phyloP scores from a whole-genome alignment of 2,113 vertebrate species.

The Gadus chalcogrammus region DNA sequence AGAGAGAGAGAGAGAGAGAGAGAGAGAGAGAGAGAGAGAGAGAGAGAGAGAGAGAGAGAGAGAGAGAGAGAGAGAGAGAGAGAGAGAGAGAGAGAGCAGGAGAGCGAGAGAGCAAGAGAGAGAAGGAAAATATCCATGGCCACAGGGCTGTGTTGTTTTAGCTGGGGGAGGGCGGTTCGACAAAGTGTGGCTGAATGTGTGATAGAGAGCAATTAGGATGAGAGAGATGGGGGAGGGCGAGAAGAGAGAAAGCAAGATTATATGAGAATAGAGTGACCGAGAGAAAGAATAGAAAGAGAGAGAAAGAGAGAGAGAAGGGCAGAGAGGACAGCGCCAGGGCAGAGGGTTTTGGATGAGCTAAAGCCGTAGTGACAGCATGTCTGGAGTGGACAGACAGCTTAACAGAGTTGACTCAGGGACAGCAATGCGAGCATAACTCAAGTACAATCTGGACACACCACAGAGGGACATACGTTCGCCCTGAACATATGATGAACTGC shows the following conservation, averaged over 20 bases:
- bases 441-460: too few species aligned
- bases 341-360: slow-evolving; percentile 52
- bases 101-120: slow-evolving; percentile 12
- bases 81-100: slow-evolving; percentile 38
- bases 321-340: slow-evolving; percentile 45
- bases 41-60: neutral
- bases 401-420: neutral
- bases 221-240: slow-evolving; percentile 4
- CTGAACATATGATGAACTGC: too few species aligned
- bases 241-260: slow-evolving; percentile 15
- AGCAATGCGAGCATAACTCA: neutral
- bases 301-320: too few species aligned
- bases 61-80: slow-evolving; percentile 7
- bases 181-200: neutral
- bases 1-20: too few species aligned
- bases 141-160: neutral
- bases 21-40: neutral
- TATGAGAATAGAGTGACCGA: neutral
- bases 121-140: slow-evolving; percentile 32
- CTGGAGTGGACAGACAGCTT: slow-evolving; percentile 17
- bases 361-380: slow-evolving; percentile 50
- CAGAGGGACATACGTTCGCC: too few species aligned
- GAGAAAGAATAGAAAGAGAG: too few species aligned
- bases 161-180: neutral
- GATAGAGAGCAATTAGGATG: neutral